Evolutionary conservation across 2,797 vertebrate species (phyloP).

Genomic region (Sebastes paucispinis): DNA sequence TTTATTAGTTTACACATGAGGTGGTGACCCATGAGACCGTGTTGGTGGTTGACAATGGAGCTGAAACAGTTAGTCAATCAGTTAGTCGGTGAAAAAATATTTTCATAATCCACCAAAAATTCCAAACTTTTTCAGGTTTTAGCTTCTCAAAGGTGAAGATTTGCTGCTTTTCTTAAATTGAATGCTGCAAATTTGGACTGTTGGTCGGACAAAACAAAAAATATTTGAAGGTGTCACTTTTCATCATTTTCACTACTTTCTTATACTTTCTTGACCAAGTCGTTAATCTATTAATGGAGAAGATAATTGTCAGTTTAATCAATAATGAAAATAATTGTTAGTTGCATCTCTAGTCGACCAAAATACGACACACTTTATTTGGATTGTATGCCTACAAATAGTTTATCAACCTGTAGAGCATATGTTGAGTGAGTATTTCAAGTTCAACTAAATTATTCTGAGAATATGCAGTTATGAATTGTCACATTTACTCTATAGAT

Average conservation of each 20-base stretch:
- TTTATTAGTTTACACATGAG: neutral
- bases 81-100: accelerated
- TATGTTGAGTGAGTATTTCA: neutral
- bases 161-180: neutral
- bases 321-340: neutral
- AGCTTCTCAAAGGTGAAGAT: neutral
- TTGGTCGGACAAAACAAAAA: neutral
- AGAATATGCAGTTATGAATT: neutral
- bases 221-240: neutral
- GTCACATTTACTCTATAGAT: neutral
- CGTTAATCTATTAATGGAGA: neutral
- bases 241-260: neutral
- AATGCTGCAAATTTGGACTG: neutral
- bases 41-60: neutral
- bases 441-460: neutral
- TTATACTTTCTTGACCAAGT: neutral
- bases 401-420: neutral
- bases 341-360: neutral
- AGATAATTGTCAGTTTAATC: neutral
- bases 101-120: neutral
- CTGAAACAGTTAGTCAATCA: neutral
- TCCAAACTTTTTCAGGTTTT: neutral
- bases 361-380: neutral
- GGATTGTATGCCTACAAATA: neutral
- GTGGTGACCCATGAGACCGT: too few species aligned